A percentile compares a stretch with the other conserved stretches of the same genome.
phyloP scores from a whole-genome alignment of 2,797 vertebrate genomes.

The Pangasius macronema region DNA sequence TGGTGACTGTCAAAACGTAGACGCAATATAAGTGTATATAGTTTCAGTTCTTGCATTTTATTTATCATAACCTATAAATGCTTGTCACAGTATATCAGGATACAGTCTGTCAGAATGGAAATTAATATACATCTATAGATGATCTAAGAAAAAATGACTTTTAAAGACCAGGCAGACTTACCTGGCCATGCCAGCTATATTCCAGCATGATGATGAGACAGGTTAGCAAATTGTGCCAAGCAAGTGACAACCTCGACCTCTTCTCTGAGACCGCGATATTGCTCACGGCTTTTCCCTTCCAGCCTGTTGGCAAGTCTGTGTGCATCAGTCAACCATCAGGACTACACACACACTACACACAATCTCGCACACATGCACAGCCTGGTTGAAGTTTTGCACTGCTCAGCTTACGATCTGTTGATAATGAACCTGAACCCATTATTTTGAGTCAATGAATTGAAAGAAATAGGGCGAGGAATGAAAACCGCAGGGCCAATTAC shows the following conservation, averaged over 20 bases:
- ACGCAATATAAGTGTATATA: not conserved
- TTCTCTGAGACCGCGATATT: slow-evolving; percentile 62
- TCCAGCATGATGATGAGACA: slow-evolving; percentile 85
- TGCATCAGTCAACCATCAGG: slow-evolving; percentile 76
- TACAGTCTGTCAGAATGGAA: not conserved
- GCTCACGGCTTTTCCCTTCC: slow-evolving; percentile 72
- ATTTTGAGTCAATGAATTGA: slow-evolving; percentile 99
- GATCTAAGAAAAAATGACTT: not conserved
- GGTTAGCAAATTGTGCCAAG: slow-evolving; percentile 11
- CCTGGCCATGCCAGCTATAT: slow-evolving; percentile 97
- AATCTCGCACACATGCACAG: slow-evolving; percentile 38
- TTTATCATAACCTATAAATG: not conserved
- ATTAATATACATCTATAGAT: not conserved
- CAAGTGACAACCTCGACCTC: slow-evolving; percentile 63
- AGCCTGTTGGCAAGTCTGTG: slow-evolving; percentile 74
- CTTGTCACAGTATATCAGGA: not conserved
- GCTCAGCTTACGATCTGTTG: slow-evolving; percentile 96
- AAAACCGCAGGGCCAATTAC: slow-evolving; percentile 99
- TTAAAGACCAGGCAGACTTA: slow-evolving; percentile 73
- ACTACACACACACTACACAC: slow-evolving; percentile 44
- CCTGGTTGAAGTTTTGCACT: slow-evolving; percentile 88
- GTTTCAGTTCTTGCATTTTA: not conserved
- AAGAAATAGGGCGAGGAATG: slow-evolving; percentile 99
- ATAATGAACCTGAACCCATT: slow-evolving; percentile 99
- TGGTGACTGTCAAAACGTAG: not conserved